Evolutionary conservation across 2,888 invertebrate genomes (phyloP).

Genomic region (Apamea sordens): DNA sequence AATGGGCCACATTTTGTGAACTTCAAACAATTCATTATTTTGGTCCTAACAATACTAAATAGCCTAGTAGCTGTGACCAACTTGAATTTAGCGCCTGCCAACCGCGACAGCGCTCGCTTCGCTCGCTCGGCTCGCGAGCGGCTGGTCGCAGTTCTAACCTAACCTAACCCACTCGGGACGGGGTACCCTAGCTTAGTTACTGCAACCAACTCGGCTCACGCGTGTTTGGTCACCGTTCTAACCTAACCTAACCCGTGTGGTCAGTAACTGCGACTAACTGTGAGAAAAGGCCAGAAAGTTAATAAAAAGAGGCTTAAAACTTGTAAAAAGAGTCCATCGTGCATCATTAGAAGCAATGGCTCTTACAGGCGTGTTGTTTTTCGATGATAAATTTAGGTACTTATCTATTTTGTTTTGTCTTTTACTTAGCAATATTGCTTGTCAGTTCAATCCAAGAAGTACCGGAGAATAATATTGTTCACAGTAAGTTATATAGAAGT

Average conservation of each 20-base stretch:
- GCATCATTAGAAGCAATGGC: background rate
- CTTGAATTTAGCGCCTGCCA: background rate
- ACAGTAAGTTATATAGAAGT: constrained; percentile 11
- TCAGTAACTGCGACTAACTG: background rate
- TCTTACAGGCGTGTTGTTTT: background rate
- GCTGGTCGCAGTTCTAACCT: background rate
- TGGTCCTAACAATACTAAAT: background rate
- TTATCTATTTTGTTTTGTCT: background rate
- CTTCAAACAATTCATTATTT: background rate
- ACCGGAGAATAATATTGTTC: constrained; percentile 4
- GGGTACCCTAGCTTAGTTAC: background rate
- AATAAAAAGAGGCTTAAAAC: background rate
- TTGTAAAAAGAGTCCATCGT: background rate
- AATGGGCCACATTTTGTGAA: background rate
- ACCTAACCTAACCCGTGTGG: background rate
- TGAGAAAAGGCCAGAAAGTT: background rate
- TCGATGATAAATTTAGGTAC: background rate
- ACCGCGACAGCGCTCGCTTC: background rate
- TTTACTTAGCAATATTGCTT: background rate
- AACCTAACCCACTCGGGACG: background rate
- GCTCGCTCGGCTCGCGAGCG: background rate
- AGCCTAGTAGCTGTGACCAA: background rate
- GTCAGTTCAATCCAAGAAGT: constrained; percentile 7
- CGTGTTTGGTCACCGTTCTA: background rate
- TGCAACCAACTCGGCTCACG: background rate